Evolutionary conservation across 2,888 invertebrate species (phyloP), one percentile per base, ranked within the genome.

Genomic region (Ephialtes manifestator): DNA sequence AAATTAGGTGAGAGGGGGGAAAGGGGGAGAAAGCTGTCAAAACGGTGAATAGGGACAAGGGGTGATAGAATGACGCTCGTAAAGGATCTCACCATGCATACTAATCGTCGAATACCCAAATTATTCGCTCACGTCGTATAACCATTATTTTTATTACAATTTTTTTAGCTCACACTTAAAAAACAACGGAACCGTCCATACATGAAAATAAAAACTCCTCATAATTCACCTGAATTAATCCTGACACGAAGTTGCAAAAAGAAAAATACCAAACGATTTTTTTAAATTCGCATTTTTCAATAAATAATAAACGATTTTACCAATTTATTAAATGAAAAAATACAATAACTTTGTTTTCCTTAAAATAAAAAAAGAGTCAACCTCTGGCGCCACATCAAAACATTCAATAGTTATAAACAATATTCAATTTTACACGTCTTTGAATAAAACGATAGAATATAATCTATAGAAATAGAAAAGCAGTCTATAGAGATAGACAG

Each of bases 51-150:
- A 20, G 48, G 39, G 63, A 75, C 20, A 55, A 67, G 53, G 76
- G 28, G 28, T 43, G 53, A 67, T 53, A n/a, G 76, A 67, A 28
- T 15, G 53, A 39, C 35, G 60, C 63, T 53, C 35, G 51, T 39
- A 39, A 76, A 35, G 48, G 35, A 13, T 20, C 51, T 20, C 68
- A 13, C 63, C 51, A 51, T 76, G 75, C 65, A 76, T 76, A 76
- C 75, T 65, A 46, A 76, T 65, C 35, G 65, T 53, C 10, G 24
- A 28, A 13, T 4, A 1, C 24, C 24, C 4, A 68, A 31, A 51
- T 70, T 70, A 70, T 51, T 51, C 70, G 51, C n/a, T 8, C 20
- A 35, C 35, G 20, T 15, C 55, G 28, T 24, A 24, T n/a, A 53
- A 65, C 48, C 15, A 24, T 53, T 28, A 76, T 65, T 48, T 24